Conservation (phyloP, 2,888 invertebrate species). For the Thysanoteuthis rhombus region DNA sequence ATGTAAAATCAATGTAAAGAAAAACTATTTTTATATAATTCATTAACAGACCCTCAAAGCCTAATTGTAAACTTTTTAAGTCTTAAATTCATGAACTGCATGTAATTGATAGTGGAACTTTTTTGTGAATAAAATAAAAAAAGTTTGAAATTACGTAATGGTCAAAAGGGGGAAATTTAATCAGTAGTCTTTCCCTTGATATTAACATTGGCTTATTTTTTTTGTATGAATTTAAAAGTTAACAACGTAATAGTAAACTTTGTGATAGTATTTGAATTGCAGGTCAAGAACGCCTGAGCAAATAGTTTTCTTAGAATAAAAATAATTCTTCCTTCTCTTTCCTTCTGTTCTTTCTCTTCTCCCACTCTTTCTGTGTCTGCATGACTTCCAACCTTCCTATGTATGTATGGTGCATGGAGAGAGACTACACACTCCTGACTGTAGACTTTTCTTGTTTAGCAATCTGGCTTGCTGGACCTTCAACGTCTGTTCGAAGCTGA, state of each 20-base stretch:
- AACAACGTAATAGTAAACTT: no score
- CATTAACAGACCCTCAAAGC: background rate
- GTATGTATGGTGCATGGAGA: slow-evolving; percentile 30
- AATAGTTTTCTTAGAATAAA: background rate
- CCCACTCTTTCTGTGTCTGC: background rate
- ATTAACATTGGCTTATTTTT: no score
- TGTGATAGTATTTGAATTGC: background rate
- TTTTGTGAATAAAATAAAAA: no score
- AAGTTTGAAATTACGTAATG: no score
- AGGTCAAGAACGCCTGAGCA: background rate
- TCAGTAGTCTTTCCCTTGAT: no score
- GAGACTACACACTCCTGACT: slow-evolving; percentile 15
- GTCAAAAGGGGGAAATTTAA: no score
- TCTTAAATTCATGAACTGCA: no score
- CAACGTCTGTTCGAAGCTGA: slow-evolving; percentile 31
- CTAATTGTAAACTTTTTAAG: no score
- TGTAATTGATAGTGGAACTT: no score
- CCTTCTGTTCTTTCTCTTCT: background rate
- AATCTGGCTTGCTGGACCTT: slow-evolving; percentile 24
- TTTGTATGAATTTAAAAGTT: no score
- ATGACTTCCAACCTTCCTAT: slow-evolving; percentile 32
- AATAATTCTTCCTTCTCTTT: background rate
- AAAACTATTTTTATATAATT: background rate
- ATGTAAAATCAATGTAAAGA: background rate
- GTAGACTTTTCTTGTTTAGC: slow-evolving; percentile 31